Conservation (phyloP, 37 sponge, comb jelly and placozoan species). For the Eunapius fragilis region DNA sequence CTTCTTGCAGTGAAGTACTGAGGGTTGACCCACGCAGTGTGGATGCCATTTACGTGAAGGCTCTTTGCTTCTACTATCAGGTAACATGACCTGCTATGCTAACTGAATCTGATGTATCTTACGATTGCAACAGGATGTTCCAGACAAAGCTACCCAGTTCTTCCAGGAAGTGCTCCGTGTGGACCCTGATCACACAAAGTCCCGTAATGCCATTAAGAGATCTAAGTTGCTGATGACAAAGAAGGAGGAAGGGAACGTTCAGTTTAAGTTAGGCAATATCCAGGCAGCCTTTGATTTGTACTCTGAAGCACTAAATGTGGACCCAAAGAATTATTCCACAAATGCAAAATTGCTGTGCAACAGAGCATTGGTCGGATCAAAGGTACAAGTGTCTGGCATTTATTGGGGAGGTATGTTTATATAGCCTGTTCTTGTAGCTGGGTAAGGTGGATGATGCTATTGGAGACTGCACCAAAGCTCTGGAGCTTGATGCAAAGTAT, state of each 20-base stretch:
- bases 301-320: constrained; percentile 86
- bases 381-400: constrained; percentile 45
- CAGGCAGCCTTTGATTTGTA: constrained; percentile 78
- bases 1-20: constrained; percentile 74
- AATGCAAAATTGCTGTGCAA: constrained; percentile 97
- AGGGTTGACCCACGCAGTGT: constrained; percentile 73
- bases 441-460: constrained; percentile 71
- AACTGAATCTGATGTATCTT: background rate
- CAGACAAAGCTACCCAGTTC: constrained; percentile 85
- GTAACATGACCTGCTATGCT: background rate
- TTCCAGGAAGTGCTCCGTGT: constrained; percentile 74
- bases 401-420: background rate
- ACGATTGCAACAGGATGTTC: constrained; percentile 53
- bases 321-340: constrained; percentile 77
- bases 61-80: constrained; percentile 88
- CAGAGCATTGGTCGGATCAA: constrained; percentile 82
- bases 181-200: constrained; percentile 91
- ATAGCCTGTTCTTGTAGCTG: constrained; percentile 19
- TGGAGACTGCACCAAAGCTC: constrained; percentile 83
- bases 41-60: constrained; percentile 95
- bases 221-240: constrained; percentile 75
- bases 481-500: constrained; percentile 86
- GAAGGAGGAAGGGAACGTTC: constrained; percentile 90
- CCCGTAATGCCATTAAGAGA: constrained; percentile 58
- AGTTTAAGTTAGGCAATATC: constrained; percentile 58